Base-by-base conservation (phyloP, 2,113 vertebrate genomes). In the Erinaceus europaeus region DNA sequence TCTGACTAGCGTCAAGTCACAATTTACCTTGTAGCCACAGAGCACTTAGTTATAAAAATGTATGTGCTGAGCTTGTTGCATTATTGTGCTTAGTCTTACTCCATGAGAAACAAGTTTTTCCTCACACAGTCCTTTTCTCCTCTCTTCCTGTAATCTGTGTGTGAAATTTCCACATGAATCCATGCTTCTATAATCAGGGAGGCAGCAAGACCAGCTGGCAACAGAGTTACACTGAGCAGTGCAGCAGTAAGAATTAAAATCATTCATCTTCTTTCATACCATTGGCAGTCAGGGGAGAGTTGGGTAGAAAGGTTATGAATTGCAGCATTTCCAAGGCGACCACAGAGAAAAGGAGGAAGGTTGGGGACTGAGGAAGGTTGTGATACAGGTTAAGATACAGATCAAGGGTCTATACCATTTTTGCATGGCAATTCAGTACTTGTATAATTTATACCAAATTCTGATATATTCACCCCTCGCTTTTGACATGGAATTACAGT, bases 181-280 rank as follows among this genome's bases (percentile, higher is more conserved):
- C n/a, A 61, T 50, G 15, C 17, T 79, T 34, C 62, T 67, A 4
- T 36, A 53, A 75, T 14, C 40, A 50, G 76, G 17, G 9, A 74
- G 89, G 15, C 23, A 50, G 57, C 32, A 67, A 86, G 46, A 64
- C 21, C 46, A 84, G 59, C 74, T 38, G 61, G 46, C 74, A 76
- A 21, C 46, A 79, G 53, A 82, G 75, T 64, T 20, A 48, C 50
- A 76, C 0, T n/a, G 64, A 84, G 52, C 34, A 73, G 74, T 0
- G 0, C 12, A 62, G 52, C 38, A 71, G 18, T 72, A 89, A 89
- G 61, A 89, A 92, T 94, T 87, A 92, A 84, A 92, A 93, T 73
- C 84, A 79, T 94, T 92, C 87, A 79, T 94, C 93, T 93, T 92
- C 52, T 86, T 86, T 90, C 80, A 76, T 90, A 74, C 69, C 55